These are phyloP conservation scores for Aphidius ervi DNA, from an alignment of 1,140 invertebrate genomes.

Conservation along the genomic window DNA sequence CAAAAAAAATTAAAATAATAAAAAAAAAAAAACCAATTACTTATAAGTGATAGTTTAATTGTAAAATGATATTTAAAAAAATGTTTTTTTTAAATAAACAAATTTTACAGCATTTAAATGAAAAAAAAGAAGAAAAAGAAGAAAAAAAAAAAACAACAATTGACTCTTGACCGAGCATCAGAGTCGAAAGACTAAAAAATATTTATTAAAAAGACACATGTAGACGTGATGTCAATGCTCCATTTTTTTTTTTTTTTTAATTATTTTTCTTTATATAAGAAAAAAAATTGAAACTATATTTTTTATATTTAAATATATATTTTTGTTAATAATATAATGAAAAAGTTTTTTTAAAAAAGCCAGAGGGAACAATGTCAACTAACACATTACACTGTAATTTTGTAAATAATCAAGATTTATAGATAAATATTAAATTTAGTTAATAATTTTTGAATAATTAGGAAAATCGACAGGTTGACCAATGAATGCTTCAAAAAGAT, in stretches of 20 bases:
- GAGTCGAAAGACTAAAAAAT: too few relatives aligned
- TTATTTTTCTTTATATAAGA: too few relatives aligned
- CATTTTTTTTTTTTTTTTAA: too few relatives aligned
- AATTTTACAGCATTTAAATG: too few relatives aligned
- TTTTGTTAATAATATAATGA: not conserved
- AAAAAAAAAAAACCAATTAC: slow-evolving; percentile 10
- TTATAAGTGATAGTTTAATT: not conserved
- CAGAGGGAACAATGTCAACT: not conserved
- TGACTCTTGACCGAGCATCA: too few relatives aligned
- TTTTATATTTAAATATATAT: slow-evolving; percentile 2
- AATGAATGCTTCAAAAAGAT: not conserved
- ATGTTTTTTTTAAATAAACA: slow-evolving; percentile 1
- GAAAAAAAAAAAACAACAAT: too few relatives aligned
- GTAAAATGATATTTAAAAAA: not conserved
- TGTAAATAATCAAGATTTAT: slow-evolving; percentile 20
- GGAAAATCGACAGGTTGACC: too few relatives aligned
- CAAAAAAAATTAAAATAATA: slow-evolving; percentile 16
- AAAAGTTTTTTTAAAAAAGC: not conserved
- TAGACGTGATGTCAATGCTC: too few relatives aligned
- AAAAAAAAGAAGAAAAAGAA: too few relatives aligned
- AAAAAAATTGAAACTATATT: not conserved
- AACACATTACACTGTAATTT: slow-evolving; percentile 18
- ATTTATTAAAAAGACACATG: too few relatives aligned
- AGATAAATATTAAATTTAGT: slow-evolving; percentile 9
- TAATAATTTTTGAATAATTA: not conserved